Conservation (phyloP, 23 tunicate species). For the Styela clava region DNA sequence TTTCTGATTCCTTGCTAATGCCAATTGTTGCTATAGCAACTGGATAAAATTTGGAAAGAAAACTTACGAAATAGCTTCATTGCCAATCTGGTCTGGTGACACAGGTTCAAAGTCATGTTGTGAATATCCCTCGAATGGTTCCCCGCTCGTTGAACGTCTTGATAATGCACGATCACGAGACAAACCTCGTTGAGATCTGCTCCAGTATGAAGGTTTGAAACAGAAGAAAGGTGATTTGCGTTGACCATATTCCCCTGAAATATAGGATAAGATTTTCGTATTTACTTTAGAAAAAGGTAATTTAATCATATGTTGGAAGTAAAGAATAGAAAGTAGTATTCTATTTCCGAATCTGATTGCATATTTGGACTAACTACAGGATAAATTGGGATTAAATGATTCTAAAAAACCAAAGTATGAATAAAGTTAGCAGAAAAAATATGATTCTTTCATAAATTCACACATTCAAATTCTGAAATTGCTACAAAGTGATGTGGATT, state of each 20-base stretch:
- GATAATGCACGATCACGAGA: not conserved
- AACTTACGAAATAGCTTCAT: conserved; percentile 57
- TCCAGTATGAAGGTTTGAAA: conserved; percentile 78
- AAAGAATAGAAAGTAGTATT: not conserved
- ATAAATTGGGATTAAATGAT: too few relatives aligned
- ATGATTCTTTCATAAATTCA: too few relatives aligned
- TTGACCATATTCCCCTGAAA: conserved; percentile 82
- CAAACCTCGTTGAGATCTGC: not conserved
- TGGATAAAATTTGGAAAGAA: too few relatives aligned
- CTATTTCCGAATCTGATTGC: not conserved
- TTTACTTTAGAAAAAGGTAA: too few relatives aligned
- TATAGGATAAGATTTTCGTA: too few relatives aligned
- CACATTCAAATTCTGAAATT: too few relatives aligned
- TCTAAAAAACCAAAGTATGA: too few relatives aligned
- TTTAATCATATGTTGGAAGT: not conserved
- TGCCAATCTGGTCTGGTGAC: conserved; percentile 37
- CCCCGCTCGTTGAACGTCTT: not conserved
- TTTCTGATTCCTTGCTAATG: too few relatives aligned
- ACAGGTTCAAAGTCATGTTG: conserved; percentile 55
- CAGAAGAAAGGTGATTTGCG: conserved; percentile 47
- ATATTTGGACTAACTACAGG: too few relatives aligned
- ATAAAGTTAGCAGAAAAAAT: too few relatives aligned
- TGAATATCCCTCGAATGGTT: not conserved
- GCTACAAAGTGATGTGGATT: too few relatives aligned
- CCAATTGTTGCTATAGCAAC: too few relatives aligned